Conservation (phyloP, 2,113 vertebrate species). For the Helogale parvula region DNA sequence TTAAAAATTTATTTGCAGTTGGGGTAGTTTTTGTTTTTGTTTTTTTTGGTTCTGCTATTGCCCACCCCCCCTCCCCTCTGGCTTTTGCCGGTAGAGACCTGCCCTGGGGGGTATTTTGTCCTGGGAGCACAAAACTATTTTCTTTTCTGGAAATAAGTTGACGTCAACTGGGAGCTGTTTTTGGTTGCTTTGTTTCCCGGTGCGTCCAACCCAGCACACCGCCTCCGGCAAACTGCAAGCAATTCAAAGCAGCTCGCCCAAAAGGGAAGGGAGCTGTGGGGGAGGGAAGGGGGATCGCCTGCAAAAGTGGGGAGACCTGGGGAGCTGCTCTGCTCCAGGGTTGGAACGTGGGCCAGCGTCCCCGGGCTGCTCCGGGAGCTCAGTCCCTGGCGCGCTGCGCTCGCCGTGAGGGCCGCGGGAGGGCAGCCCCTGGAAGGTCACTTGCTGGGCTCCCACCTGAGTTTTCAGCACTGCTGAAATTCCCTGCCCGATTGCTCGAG, state of each 20-base stretch:
- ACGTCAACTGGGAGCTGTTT: conserved; percentile 82
- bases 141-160: conserved; percentile 82
- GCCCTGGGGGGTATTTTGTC: conserved; percentile 75
- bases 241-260: conserved; percentile 70
- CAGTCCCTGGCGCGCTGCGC: background rate
- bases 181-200: conserved; percentile 80
- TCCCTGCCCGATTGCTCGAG: background rate
- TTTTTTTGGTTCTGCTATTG: background rate
- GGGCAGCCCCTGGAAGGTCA: background rate
- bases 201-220: conserved; percentile 68
- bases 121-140: conserved; percentile 78
- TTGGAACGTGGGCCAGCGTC: background rate
- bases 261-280: background rate
- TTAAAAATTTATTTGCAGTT: conserved; percentile 29
- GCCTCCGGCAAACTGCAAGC: conserved; percentile 73
- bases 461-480: background rate
- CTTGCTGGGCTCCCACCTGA: background rate
- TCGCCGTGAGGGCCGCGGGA: background rate
- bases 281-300: background rate
- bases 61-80: background rate
- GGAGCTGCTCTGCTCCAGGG: background rate
- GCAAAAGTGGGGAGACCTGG: background rate
- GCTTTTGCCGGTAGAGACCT: conserved; percentile 73
- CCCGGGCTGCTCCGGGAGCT: background rate
- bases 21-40: background rate